These are phyloP conservation scores for Chironex yamaguchii DNA, from an alignment of 30 jellyfish, hydroid and myxozoan species.

Conservation along the genomic window DNA sequence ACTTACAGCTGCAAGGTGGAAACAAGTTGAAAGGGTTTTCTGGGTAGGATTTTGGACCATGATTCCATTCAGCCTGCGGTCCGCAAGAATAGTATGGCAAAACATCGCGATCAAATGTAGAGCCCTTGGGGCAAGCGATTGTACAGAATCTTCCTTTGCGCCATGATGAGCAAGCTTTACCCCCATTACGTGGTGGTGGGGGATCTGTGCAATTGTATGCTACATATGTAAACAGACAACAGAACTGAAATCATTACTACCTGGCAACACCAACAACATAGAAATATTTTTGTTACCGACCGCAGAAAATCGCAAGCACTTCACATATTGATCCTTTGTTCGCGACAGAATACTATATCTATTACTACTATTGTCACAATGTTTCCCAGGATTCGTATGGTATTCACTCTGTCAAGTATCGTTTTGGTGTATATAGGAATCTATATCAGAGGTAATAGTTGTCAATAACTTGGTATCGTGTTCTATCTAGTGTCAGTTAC, in stretches of 20 bases:
- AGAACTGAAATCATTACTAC: not conserved
- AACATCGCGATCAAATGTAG: constrained; percentile 57
- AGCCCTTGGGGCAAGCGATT: constrained; percentile 57
- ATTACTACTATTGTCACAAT: no score
- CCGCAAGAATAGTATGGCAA: constrained; percentile 94
- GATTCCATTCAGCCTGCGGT: constrained; percentile 87
- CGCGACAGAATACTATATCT: no score
- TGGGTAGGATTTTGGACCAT: constrained; percentile 94
- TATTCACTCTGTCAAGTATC: no score
- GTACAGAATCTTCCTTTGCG: constrained; percentile 88
- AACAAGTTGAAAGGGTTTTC: constrained; percentile 81
- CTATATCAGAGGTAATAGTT: no score
- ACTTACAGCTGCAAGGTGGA: constrained; percentile 88
- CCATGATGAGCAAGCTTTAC: constrained; percentile 90
- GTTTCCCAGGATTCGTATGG: no score
- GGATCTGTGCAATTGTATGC: constrained; percentile 82
- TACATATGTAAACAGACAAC: constrained; percentile 17
- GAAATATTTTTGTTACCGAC: no score
- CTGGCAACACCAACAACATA: no score
- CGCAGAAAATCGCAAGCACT: no score
- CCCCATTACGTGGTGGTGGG: constrained; percentile 70
- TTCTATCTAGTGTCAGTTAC: no score
- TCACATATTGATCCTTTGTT: no score
- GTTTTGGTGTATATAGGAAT: no score
- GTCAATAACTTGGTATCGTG: no score